Base-by-base conservation (phyloP, 2,797 vertebrate genomes). In the Phoxinus dragarum region DNA sequence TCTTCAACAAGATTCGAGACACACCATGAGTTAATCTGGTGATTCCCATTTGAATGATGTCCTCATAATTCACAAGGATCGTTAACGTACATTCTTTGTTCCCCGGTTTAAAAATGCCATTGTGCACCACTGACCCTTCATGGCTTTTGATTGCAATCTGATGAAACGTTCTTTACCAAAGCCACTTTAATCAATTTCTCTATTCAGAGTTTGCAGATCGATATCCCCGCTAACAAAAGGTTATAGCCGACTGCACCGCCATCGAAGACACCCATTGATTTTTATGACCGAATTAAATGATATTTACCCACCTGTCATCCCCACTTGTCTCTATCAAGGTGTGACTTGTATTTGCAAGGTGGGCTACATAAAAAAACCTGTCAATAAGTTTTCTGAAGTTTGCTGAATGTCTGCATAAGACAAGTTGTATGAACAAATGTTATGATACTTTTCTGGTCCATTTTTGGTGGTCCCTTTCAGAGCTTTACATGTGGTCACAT, bases 221-320 rank as follows among this genome's bases (percentile, higher is more conserved):
- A 88, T 89, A 77, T 14, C 72, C 54, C 80, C 42, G 5, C 71
- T 36, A 80, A 84, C 52, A 80, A 87, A 76, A 90, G 90, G 90
- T 89, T 84, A 88, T 68, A 0, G 17, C 19, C 4, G 84, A 90
- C 23, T 86, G 67, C 78, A 40, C 66, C 27, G 14, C 42, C 40
- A 11, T 72, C 67, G 80, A 85, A 78, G 44, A 84, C 66, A 66
- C 75, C 42, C 12, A 88, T 90, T 85, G 81, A 90, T 92, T 89
- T 86, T 23, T 4, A 88, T 84, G 84, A 81, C 84, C 85, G 87
- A 84, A 89, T 89, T 87, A 89, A 74, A 91, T 56, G 77, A 64
- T 82, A 88, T 90, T 88, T 88, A 87, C 84, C 56, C 56, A 21
- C 82, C 80, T 89, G 88, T 89, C 75, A 89, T 59, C 59, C 27